These are phyloP conservation scores for Lutraria lutraria DNA, from an alignment of 2,888 invertebrate genomes.

Conservation along the genomic window DNA sequence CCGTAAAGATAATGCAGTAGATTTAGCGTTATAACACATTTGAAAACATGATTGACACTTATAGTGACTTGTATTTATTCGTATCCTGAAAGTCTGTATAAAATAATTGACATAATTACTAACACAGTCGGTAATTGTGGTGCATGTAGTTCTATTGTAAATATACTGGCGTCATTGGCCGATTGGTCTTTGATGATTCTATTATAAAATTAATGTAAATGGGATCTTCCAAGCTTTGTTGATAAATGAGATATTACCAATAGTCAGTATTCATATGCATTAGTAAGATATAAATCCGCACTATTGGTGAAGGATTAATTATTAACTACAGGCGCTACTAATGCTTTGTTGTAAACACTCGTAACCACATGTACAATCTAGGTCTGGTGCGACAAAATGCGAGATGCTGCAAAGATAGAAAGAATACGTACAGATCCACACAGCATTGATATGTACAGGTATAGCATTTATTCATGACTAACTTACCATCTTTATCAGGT, in stretches of 20 bases:
- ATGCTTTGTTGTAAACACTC: not conserved
- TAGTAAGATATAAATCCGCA: not conserved
- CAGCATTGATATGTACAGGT: constrained; percentile 92
- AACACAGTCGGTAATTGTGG: too few relatives aligned
- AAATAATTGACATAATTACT: not conserved
- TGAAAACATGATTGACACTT: too few relatives aligned
- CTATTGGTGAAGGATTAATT: not conserved
- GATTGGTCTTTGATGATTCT: too few relatives aligned
- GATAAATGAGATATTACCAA: not conserved
- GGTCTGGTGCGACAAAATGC: constrained; percentile 94
- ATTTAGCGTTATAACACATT: too few relatives aligned
- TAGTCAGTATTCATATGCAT: not conserved
- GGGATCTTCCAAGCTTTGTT: not conserved
- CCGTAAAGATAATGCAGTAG: too few relatives aligned
- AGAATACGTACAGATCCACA: constrained; percentile 97
- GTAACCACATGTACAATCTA: constrained; percentile 81
- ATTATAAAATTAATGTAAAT: too few relatives aligned
- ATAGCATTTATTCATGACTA: constrained; percentile 10
- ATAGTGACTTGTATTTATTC: too few relatives aligned
- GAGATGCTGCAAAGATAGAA: constrained; percentile 91
- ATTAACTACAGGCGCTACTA: not conserved
- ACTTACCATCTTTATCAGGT: not conserved
- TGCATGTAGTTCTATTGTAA: too few relatives aligned
- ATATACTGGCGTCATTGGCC: too few relatives aligned
- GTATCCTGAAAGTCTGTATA: too few relatives aligned